Conservation (phyloP, 2,888 invertebrate species). For the Oscheius sp. region DNA sequence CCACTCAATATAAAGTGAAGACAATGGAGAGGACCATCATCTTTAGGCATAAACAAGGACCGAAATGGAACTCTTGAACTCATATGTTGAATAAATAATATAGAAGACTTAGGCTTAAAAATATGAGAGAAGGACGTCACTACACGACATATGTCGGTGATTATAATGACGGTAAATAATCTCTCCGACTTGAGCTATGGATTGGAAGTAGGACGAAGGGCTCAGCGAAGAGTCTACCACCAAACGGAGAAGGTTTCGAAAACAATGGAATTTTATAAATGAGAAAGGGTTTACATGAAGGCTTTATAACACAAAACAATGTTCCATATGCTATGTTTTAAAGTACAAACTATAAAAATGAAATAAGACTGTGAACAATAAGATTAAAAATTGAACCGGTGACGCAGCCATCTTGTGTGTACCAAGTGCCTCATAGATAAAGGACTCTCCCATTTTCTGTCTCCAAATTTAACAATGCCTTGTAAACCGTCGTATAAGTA, state of each 20-base stretch:
- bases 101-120: too few species aligned
- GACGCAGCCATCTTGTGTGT: constrained; percentile 1
- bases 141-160: not conserved
- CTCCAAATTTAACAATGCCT: not conserved
- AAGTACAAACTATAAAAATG: too few species aligned
- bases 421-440: constrained; percentile 1
- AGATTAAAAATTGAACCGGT: not conserved
- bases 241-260: too few species aligned
- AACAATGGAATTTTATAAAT: too few species aligned
- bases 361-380: too few species aligned
- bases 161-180: constrained; percentile 9
- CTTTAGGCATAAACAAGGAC: not conserved
- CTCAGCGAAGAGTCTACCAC: not conserved
- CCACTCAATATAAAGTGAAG: not conserved
- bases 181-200: constrained; percentile 19
- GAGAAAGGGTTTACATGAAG: too few species aligned
- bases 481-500: too few species aligned
- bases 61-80: not conserved
- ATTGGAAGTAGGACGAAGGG: not conserved
- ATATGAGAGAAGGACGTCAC: constrained; percentile 2
- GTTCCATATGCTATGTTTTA: too few species aligned
- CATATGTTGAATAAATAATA: too few species aligned
- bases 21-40: not conserved
- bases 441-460: not conserved
- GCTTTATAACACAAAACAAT: too few species aligned